Evolutionary conservation across 2,888 invertebrate genomes (phyloP).

Genomic region (Norana najaformis): DNA sequence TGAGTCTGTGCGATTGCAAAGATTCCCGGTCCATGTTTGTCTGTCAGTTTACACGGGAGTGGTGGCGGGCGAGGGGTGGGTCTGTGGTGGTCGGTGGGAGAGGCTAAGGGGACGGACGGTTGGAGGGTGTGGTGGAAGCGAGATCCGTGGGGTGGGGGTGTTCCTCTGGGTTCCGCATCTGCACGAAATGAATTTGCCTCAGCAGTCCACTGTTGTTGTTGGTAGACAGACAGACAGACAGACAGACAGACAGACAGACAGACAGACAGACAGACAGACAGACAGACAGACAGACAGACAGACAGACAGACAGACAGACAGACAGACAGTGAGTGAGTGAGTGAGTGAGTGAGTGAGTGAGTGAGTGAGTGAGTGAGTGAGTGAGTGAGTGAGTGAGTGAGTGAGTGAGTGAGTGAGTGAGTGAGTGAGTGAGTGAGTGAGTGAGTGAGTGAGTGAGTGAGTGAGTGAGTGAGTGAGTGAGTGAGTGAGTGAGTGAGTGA

Average conservation of each 20-base stretch:
- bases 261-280: not conserved
- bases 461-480: no score
- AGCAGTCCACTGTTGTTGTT: not conserved
- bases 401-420: no score
- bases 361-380: no score
- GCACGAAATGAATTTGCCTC: slow-evolving; percentile 19
- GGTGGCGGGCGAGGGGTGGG: slow-evolving; percentile 17
- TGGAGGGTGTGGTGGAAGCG: not conserved
- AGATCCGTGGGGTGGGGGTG: not conserved
- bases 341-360: no score
- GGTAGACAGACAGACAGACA: not conserved
- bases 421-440: no score
- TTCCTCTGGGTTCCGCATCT: not conserved
- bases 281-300: not conserved
- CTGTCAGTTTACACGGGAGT: not conserved
- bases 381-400: no score
- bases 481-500: no score
- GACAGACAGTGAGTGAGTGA: not conserved
- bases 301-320: not conserved
- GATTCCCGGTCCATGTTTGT: not conserved
- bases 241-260: not conserved
- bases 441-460: no score
- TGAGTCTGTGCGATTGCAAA: not conserved
- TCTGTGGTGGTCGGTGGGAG: not conserved
- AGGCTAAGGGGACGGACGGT: not conserved